phyloP scores from a whole-genome alignment of 2,888 invertebrate genomes.

The Dryocosmus kuriphilus region DNA sequence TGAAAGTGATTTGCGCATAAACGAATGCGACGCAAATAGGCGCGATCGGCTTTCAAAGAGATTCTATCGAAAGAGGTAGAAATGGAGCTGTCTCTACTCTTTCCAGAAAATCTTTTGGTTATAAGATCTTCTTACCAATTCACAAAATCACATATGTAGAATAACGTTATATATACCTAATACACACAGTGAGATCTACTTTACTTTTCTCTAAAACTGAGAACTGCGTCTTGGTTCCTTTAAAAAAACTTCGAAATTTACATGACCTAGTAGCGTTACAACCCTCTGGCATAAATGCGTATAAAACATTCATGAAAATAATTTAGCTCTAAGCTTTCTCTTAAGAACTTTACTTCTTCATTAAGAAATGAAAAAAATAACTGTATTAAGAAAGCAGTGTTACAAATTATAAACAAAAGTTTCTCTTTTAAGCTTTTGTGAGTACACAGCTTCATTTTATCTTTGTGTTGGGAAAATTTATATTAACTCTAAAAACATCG shows the following conservation, averaged over 20 bases:
- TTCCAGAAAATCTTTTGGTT: background rate
- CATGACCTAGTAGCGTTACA: background rate
- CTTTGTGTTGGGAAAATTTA: background rate
- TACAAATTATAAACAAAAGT: background rate
- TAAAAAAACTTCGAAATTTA: background rate
- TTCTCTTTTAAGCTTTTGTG: background rate
- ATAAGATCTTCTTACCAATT: background rate
- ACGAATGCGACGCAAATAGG: slow-evolving; percentile 41
- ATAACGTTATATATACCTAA: background rate
- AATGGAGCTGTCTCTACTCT: background rate
- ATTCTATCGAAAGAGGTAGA: background rate
- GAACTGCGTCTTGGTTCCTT: background rate
- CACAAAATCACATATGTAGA: background rate
- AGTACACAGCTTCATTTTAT: background rate
- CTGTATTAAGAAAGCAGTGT: too few species aligned
- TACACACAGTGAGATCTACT: background rate
- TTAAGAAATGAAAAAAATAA: too few species aligned
- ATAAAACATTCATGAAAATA: background rate
- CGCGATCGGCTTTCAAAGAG: slow-evolving; percentile 40
- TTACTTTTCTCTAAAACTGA: background rate
- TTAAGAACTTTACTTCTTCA: too few species aligned
- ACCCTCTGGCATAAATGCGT: background rate
- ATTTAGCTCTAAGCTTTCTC: background rate
- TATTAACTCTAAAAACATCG: background rate
- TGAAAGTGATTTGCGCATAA: slow-evolving; percentile 46